A percentile compares a stretch with the other conserved stretches of the same genome.
phyloP scores from a whole-genome alignment of 2,113 vertebrate genomes.

The human (Homo sapiens) region DNA sequence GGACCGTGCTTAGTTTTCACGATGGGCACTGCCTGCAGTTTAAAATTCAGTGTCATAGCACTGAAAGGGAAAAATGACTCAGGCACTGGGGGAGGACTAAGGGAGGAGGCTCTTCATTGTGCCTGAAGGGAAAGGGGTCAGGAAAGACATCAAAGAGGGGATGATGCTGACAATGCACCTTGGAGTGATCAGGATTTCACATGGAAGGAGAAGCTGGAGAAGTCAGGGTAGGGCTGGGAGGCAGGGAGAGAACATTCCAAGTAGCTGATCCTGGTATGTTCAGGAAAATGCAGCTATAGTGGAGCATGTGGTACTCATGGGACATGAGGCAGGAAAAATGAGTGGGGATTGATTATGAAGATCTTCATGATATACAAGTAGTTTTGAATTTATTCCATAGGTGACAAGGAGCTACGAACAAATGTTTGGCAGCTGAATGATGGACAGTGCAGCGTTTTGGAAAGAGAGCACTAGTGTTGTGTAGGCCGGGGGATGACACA shows the following conservation, averaged over 20 bases:
- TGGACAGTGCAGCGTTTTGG: neutral
- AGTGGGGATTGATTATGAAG: neutral
- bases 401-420: neutral
- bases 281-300: neutral
- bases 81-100: neutral
- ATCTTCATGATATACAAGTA: neutral
- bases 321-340: neutral
- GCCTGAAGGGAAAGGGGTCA: neutral
- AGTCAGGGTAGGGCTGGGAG: too few relatives aligned
- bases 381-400: neutral
- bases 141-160: neutral
- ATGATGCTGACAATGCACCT: neutral
- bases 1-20: neutral
- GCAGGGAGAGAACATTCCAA: neutral
- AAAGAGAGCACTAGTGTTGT: neutral
- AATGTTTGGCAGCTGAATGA: neutral
- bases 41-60: neutral
- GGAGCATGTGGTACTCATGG: rapidly evolving
- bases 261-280: rapidly evolving
- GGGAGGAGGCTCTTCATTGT: neutral
- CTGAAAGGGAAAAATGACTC: neutral
- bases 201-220: neutral
- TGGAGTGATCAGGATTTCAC: neutral
- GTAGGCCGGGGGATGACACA: neutral
- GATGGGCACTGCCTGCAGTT: neutral